A percentile compares a stretch with the other conserved stretches of the same genome.
Conservation (phyloP, 2,888 invertebrate species). For the Nemotelus pantherinus region DNA sequence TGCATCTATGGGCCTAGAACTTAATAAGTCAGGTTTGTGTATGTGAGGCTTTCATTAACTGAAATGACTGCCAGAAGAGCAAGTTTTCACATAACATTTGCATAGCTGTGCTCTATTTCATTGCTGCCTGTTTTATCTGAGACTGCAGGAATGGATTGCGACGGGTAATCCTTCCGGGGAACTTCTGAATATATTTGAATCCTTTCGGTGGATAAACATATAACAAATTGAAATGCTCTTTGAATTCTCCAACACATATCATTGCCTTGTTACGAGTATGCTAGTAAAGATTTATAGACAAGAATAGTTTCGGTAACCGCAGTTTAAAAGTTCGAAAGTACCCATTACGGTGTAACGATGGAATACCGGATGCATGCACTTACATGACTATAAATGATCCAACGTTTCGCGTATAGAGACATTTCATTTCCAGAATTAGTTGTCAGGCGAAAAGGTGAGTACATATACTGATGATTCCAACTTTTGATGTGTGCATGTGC, state of each 20-base stretch:
- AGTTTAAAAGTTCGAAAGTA: slow-evolving; percentile 17
- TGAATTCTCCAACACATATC: slow-evolving; percentile 8
- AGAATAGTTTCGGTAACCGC: neutral
- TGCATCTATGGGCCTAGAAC: slow-evolving; percentile 37
- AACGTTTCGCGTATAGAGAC: no score
- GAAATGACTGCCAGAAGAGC: slow-evolving; percentile 39
- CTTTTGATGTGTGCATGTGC: no score
- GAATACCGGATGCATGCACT: no score
- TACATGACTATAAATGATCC: no score
- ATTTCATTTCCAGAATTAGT: no score
- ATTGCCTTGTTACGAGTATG: slow-evolving; percentile 2
- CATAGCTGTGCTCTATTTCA: slow-evolving; percentile 34
- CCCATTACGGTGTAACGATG: neutral
- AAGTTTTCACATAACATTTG: slow-evolving; percentile 46
- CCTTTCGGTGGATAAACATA: slow-evolving; percentile 30
- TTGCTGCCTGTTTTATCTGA: slow-evolving; percentile 42
- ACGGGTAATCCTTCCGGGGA: slow-evolving; percentile 29
- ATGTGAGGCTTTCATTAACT: slow-evolving; percentile 30
- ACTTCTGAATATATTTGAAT: slow-evolving; percentile 32
- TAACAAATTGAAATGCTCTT: slow-evolving; percentile 29
- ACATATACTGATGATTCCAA: no score
- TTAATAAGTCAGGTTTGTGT: slow-evolving; percentile 41
- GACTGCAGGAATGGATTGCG: slow-evolving; percentile 20
- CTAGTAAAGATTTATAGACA: slow-evolving; percentile 18
- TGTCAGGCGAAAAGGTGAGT: no score